Conservation (phyloP, 2,113 vertebrate genomes). For the Heterotilapia buettikoferi region DNA sequence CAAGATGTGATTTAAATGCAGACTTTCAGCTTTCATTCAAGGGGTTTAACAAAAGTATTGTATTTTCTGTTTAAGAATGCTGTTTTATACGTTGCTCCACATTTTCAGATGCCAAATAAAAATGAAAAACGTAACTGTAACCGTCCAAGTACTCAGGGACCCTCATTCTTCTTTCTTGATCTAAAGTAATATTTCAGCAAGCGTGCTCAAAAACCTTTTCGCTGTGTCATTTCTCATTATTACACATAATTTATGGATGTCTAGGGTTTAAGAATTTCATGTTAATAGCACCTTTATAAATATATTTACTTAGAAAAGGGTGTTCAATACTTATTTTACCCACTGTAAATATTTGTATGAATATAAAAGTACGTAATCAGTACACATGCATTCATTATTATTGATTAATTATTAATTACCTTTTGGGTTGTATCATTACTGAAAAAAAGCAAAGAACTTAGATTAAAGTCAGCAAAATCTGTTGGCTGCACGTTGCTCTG, state of each 20-base stretch:
- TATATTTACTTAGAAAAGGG: neutral
- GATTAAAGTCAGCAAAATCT: neutral
- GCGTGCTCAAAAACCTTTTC: neutral
- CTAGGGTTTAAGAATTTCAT: neutral
- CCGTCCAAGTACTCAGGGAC: neutral
- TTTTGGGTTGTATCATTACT: neutral
- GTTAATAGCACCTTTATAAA: neutral
- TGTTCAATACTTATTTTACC: neutral
- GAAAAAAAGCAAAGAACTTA: accelerated
- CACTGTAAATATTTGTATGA: neutral
- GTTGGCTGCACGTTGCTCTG: neutral
- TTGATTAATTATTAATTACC: neutral
- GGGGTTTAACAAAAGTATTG: neutral
- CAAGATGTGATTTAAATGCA: neutral
- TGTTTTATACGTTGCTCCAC: neutral
- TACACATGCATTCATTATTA: neutral
- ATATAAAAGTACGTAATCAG: neutral
- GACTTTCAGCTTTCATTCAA: neutral
- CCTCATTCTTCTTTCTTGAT: neutral
- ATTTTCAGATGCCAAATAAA: neutral
- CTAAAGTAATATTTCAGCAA: neutral
- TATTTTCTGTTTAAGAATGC: neutral
- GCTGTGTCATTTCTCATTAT: neutral
- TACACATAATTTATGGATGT: neutral
- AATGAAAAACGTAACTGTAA: neutral